phyloP scores from a whole-genome alignment of 92 coral and sea anemone genomes.

The Pocillopora meandrina region DNA sequence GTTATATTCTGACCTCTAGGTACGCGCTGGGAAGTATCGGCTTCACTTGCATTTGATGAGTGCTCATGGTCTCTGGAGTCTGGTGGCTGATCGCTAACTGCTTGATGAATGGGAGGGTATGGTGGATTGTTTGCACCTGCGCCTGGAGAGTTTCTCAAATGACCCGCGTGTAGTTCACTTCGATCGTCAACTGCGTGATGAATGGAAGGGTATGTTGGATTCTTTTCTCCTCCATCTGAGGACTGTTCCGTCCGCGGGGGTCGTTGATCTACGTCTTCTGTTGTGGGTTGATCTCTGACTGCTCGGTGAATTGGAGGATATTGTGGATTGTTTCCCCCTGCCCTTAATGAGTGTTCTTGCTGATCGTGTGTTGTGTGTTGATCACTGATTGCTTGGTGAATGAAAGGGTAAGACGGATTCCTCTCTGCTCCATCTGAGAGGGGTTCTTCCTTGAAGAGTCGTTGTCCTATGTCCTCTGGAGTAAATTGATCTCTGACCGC shows the following conservation, averaged over 20 bases:
- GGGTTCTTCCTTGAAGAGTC: no score
- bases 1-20: not conserved
- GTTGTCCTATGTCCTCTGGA: no score
- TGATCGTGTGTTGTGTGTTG: not conserved
- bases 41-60: not conserved
- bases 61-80: not conserved
- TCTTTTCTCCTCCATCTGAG: no score
- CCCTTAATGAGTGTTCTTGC: not conserved
- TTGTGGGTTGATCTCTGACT: not conserved
- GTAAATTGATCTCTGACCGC: no score
- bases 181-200: no score
- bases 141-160: not conserved
- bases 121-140: not conserved
- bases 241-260: no score
- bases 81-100: not conserved
- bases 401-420: constrained; percentile 2
- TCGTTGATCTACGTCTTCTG: no score
- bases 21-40: not conserved
- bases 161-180: no score
- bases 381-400: constrained; percentile 15
- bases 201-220: no score
- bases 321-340: not conserved
- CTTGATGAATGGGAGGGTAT: constrained; percentile 1
- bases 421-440: not conserved
- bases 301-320: constrained; percentile 2